These are phyloP conservation scores for Leucosticte australis DNA, from an alignment of 2,113 vertebrate species.

Conservation along the genomic window DNA sequence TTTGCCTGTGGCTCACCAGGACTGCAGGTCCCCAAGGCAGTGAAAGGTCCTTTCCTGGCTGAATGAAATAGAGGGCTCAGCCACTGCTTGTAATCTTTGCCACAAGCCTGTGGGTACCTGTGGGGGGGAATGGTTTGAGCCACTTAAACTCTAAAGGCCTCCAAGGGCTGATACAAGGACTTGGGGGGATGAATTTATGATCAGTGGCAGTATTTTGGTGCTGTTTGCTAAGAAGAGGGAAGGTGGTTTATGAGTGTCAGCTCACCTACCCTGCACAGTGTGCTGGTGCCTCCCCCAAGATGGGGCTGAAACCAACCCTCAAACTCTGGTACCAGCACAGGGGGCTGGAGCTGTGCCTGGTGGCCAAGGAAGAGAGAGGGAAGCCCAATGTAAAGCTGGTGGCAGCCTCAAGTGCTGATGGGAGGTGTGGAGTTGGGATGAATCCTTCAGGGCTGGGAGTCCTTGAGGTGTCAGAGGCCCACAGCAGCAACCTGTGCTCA, in stretches of 20 bases:
- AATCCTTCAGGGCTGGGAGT: not conserved
- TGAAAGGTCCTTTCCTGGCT: not conserved
- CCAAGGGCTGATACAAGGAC: not conserved
- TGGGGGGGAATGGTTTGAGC: not conserved
- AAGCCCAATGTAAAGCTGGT: not conserved
- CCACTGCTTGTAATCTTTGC: not conserved
- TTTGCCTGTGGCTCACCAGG: not conserved
- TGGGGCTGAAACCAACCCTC: not conserved
- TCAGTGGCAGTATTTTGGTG: not conserved
- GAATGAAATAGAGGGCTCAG: not conserved
- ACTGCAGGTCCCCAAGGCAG: not conserved
- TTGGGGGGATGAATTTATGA: not conserved
- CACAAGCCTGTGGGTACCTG: not conserved
- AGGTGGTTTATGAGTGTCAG: not conserved
- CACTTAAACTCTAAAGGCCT: not conserved
- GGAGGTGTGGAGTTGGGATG: not conserved
- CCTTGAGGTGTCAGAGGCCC: not conserved
- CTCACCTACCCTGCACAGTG: not conserved
- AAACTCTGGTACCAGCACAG: accelerated
- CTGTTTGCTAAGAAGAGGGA: not conserved
- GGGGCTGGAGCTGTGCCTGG: not conserved
- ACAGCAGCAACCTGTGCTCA: not conserved
- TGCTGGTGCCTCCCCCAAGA: not conserved
- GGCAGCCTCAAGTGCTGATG: not conserved
- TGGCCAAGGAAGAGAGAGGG: not conserved